phyloP scores from a whole-genome alignment of 2,888 invertebrate genomes.

The Heliconius ethilla region DNA sequence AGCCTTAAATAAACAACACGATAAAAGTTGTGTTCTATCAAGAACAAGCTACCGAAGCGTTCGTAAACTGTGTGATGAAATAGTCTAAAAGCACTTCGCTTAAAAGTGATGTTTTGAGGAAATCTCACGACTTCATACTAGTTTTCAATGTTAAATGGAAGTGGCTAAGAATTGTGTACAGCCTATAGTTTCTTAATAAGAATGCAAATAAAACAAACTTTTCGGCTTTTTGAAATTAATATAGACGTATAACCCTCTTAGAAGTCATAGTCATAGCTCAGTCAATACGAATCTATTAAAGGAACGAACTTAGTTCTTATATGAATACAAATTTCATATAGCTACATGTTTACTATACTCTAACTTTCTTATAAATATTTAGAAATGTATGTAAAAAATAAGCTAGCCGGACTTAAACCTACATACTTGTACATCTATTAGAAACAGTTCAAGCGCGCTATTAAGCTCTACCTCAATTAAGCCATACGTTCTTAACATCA shows the following conservation, averaged over 20 bases:
- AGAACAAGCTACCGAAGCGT: constrained; percentile 21
- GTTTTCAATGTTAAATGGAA: background rate
- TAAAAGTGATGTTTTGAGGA: background rate
- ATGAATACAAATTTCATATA: too few relatives aligned
- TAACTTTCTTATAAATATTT: background rate
- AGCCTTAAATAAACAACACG: constrained; percentile 27
- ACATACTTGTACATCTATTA: background rate
- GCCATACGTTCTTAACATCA: too few relatives aligned
- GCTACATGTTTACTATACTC: too few relatives aligned
- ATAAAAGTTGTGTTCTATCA: constrained; percentile 22
- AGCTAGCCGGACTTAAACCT: background rate
- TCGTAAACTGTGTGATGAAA: constrained; percentile 18
- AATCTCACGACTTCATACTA: background rate
- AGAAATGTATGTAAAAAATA: background rate
- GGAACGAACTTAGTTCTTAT: too few relatives aligned
- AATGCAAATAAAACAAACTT: too few relatives aligned
- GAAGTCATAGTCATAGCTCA: too few relatives aligned
- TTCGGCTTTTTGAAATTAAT: too few relatives aligned
- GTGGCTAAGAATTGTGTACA: background rate
- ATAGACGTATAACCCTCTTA: too few relatives aligned
- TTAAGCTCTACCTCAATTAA: too few relatives aligned
- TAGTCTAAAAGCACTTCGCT: background rate
- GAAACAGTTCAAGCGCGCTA: background rate
- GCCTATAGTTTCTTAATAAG: too few relatives aligned
- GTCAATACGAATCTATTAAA: background rate